phyloP scores from a whole-genome alignment of 1,140 invertebrate species.

The Cydia strobilella region DNA sequence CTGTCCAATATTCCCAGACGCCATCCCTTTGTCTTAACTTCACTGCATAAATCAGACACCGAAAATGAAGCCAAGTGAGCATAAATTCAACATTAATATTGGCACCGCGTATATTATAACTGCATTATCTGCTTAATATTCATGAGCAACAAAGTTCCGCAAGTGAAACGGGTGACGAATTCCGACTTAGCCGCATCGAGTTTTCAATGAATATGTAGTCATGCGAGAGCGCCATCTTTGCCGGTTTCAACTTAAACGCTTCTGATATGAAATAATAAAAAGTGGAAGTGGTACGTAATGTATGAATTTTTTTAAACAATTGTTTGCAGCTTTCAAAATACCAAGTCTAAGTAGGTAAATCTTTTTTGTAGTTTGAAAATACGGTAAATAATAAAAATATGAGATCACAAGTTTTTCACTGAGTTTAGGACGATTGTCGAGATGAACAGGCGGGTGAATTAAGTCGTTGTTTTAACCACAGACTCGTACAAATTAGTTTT shows the following conservation, averaged over 20 bases:
- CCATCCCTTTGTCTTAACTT: slow-evolving; percentile 26
- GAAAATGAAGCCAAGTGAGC: slow-evolving; percentile 48
- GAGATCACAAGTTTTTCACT: background rate
- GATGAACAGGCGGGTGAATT: no score
- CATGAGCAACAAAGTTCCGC: slow-evolving; percentile 66
- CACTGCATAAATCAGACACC: slow-evolving; percentile 36
- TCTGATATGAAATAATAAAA: background rate
- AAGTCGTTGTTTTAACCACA: no score
- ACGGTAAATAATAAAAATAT: slow-evolving; percentile 10
- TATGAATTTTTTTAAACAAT: no score
- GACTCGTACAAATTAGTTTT: no score
- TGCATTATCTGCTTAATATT: slow-evolving; percentile 74
- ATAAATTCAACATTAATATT: slow-evolving; percentile 60
- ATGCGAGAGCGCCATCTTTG: slow-evolving; percentile 40
- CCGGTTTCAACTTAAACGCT: background rate
- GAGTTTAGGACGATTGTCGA: background rate
- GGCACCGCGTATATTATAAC: slow-evolving; percentile 65
- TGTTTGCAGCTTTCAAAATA: no score
- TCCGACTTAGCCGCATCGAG: slow-evolving; percentile 62
- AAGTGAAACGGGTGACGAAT: slow-evolving; percentile 68
- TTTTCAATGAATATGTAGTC: slow-evolving; percentile 68
- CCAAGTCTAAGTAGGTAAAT: no score
- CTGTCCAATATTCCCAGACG: no score
- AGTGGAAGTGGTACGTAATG: no score
- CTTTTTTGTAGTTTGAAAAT: no score